Evolutionary conservation across 1,140 invertebrate species (phyloP), one percentile per base, ranked within the genome.

Genomic region (Mycetomoellerius zeteki): DNA sequence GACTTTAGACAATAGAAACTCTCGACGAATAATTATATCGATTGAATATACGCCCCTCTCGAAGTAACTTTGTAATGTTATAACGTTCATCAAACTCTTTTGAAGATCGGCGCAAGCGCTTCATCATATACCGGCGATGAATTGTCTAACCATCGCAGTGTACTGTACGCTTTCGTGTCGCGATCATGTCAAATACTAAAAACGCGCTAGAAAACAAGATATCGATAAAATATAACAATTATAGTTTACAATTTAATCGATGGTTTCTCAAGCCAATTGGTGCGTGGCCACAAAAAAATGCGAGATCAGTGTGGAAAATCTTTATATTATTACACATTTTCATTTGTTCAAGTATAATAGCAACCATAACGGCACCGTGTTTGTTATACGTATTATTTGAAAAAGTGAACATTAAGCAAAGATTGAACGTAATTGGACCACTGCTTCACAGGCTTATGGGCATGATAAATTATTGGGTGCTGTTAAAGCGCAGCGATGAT

Each of bases 381-480:
- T 0, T 10, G 2, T 14, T 88, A 2, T 76, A 84, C 24, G 12
- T 88, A 5, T 50, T 86, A 7, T 58, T 93, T 0, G 92, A 93
- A 2, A 88, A 91, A 5, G 73, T 91, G 2, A 62, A 92, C 30
- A 71, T 72, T 6, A 82, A 88, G 30, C 30, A 87, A 0, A 93
- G 81, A 60, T n/a, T 94, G 3, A 92, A 91, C 21, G 78, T 91
- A 0, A 87, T 90, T 0, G 94, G 93, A 7, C 92, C 94, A 0
- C 30, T 94, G 54, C 90, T 90, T 54, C 93, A 94, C 75, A 89
- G 90, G 47, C 2, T 91, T 0, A 94, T 93, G 91, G 91, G 91
- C 0, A 84, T 91, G 2, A 7, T 86, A 6, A 94, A 94, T 72
- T 94, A 94, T 6, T 91, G 71, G 7, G 91, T 69, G 0, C 19